phyloP scores from a whole-genome alignment of 1,140 invertebrate genomes.

The Epicauta chinensis region DNA sequence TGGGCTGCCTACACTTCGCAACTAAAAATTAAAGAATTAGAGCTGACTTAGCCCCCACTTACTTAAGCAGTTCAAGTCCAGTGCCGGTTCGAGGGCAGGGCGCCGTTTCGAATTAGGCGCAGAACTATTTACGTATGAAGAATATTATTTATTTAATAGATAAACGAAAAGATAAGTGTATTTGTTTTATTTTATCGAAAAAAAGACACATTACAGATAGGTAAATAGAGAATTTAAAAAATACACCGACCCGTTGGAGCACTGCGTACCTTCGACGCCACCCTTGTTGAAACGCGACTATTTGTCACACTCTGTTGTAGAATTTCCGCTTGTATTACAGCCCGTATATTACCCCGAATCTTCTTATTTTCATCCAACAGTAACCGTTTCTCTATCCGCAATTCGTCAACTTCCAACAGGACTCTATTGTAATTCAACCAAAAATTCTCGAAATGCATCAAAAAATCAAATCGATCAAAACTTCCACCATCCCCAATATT shows the following conservation, averaged over 20 bases:
- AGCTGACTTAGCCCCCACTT: too few relatives aligned
- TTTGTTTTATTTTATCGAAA: too few relatives aligned
- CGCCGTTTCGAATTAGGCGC: too few relatives aligned
- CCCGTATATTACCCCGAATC: conserved; percentile 29
- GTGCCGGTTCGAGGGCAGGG: too few relatives aligned
- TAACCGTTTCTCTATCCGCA: conserved; percentile 27
- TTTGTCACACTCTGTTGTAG: conserved; percentile 19
- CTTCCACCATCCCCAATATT: not conserved
- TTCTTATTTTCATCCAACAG: conserved; percentile 32
- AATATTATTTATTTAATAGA: too few relatives aligned
- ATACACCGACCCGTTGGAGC: not conserved
- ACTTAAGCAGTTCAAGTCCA: too few relatives aligned
- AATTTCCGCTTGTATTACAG: conserved; percentile 31
- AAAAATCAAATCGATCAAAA: conserved; percentile 12
- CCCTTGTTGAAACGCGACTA: conserved; percentile 21
- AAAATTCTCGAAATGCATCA: conserved; percentile 29
- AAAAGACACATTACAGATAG: not conserved
- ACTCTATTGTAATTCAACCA: conserved; percentile 35
- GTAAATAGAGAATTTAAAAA: not conserved
- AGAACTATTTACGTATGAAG: too few relatives aligned
- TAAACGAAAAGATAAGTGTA: too few relatives aligned
- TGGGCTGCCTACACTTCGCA: too few relatives aligned
- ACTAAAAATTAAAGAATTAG: too few relatives aligned
- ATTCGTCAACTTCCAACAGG: conserved; percentile 26
- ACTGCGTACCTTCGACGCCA: conserved; percentile 16